phyloP scores from a whole-genome alignment of 2,888 invertebrate species.

The Branchipolynoe longqiensis region DNA sequence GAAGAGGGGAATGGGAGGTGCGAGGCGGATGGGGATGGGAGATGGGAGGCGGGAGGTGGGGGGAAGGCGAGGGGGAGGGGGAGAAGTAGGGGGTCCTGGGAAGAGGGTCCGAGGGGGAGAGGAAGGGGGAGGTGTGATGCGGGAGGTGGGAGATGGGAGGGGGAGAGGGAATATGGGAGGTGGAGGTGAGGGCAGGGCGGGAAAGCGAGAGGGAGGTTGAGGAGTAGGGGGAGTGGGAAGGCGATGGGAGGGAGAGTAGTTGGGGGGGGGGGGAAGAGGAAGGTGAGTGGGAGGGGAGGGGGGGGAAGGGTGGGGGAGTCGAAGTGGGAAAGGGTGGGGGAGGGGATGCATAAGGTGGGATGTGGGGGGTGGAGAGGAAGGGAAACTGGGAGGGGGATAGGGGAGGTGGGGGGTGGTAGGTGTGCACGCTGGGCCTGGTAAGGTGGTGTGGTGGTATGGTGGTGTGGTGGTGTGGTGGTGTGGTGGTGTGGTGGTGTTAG shows the following conservation, averaged over 20 bases:
- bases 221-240: background rate
- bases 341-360: background rate
- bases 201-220: background rate
- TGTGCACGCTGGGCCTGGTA: too few species aligned
- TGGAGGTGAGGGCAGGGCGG: background rate
- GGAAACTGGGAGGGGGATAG: too few species aligned
- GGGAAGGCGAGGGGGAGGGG: background rate
- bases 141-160: background rate
- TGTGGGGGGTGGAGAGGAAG: background rate
- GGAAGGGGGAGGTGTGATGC: background rate
- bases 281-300: background rate
- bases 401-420: too few species aligned
- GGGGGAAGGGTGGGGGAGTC: background rate
- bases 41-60: background rate
- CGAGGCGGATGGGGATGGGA: background rate
- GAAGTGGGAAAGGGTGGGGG: background rate
- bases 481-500: too few species aligned
- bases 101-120: background rate
- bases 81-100: background rate
- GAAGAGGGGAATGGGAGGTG: background rate
- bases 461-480: too few species aligned
- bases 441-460: too few species aligned
- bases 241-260: background rate
- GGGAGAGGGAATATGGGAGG: background rate
- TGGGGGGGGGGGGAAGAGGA: background rate